phyloP scores from a whole-genome alignment of 2,888 invertebrate genomes.

The Biston betularia region DNA sequence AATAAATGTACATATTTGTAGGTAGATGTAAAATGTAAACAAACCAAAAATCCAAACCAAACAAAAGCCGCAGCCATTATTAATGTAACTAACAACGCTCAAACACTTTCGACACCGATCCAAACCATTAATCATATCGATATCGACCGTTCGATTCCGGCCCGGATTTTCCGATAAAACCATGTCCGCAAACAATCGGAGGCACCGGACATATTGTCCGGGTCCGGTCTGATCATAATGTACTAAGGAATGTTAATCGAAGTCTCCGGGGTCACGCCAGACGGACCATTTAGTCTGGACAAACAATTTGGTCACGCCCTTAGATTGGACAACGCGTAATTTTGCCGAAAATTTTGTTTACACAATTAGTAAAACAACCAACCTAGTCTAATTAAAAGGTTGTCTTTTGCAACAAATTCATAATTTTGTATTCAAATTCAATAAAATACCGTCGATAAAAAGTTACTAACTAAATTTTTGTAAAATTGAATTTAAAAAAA shows the following conservation, averaged over 20 bases:
- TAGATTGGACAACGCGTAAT: constrained; percentile 18
- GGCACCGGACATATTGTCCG: constrained; percentile 68
- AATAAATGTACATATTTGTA: too few species aligned
- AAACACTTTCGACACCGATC: constrained; percentile 32
- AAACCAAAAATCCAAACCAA: constrained; percentile 15
- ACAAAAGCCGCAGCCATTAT: constrained; percentile 18
- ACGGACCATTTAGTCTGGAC: constrained; percentile 38
- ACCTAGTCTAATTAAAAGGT: constrained; percentile 7
- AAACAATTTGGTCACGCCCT: constrained; percentile 32
- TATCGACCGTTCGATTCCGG: constrained; percentile 49
- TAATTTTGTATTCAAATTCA: too few species aligned
- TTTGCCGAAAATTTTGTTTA: constrained; percentile 24
- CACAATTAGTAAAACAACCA: constrained; percentile 16
- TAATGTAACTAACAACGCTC: constrained; percentile 30
- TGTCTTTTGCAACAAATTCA: neutral
- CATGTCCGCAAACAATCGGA: constrained; percentile 80
- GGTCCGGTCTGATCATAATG: constrained; percentile 71
- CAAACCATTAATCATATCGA: constrained; percentile 37
- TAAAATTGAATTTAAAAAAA: too few species aligned
- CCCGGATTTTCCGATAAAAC: constrained; percentile 63
- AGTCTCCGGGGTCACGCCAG: constrained; percentile 63
- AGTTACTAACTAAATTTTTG: too few species aligned
- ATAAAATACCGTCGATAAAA: too few species aligned
- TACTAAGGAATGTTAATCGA: constrained; percentile 76
- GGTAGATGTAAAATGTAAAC: constrained; percentile 3